Evolutionary conservation across 2,113 vertebrate genomes (phyloP).

Genomic region (Otis tarda): DNA sequence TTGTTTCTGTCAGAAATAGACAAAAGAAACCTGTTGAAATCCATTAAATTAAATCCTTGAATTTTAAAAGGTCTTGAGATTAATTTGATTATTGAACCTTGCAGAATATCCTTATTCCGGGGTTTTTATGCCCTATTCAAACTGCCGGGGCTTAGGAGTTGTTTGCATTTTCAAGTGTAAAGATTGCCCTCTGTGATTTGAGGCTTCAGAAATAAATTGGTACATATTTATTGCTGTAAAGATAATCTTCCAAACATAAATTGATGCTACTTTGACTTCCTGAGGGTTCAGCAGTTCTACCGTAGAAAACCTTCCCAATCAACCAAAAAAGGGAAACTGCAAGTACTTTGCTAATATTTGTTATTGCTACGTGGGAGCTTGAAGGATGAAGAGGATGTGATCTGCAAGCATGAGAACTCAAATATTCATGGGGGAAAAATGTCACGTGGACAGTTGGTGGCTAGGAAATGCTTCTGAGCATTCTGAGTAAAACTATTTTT

Average conservation of each 20-base stretch:
- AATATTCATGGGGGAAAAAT: background rate
- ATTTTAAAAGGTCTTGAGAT: background rate
- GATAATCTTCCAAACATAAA: background rate
- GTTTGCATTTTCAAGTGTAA: conserved; percentile 18
- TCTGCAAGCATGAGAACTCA: background rate
- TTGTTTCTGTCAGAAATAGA: background rate
- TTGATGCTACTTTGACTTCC: background rate
- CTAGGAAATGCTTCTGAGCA: background rate
- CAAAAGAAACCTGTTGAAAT: background rate
- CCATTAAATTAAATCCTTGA: background rate
- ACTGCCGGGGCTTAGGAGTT: background rate
- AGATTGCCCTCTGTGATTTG: background rate
- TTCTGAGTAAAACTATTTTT: background rate
- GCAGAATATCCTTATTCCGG: background rate
- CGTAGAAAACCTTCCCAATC: background rate
- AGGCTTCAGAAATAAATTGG: background rate
- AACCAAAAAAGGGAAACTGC: background rate
- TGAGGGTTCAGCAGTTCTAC: background rate
- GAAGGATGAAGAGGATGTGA: background rate
- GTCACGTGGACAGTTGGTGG: background rate
- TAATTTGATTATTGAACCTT: background rate
- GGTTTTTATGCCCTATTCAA: background rate
- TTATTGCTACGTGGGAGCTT: background rate
- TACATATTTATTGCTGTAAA: conserved; percentile 6
- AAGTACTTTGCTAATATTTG: background rate